A percentile compares a stretch with the other conserved stretches of the same genome.
Conservation (phyloP, 1,140 invertebrate genomes). For the Rhagoletis pomonella region DNA sequence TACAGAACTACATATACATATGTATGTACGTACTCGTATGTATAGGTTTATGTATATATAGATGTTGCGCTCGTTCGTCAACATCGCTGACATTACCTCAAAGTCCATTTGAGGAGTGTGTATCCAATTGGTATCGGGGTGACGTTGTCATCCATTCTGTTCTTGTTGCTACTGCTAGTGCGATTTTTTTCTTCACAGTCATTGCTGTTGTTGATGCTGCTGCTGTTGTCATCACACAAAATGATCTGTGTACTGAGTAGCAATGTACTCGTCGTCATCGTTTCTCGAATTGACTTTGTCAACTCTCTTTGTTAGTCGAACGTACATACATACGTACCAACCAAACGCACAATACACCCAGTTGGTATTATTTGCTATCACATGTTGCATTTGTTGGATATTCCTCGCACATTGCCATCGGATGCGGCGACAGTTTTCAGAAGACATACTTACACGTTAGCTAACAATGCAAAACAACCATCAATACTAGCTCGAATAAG, state of each 20-base stretch:
- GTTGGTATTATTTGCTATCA: constrained; percentile 19
- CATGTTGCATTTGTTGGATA: constrained; percentile 23
- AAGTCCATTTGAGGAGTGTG: constrained; percentile 6
- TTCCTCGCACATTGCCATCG: constrained; percentile 17
- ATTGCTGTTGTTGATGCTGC: background rate
- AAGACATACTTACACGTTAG: background rate
- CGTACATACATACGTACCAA: background rate
- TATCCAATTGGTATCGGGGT: background rate
- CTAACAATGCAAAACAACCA: background rate
- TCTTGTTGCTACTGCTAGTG: background rate
- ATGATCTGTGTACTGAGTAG: background rate
- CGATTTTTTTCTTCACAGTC: too few species aligned
- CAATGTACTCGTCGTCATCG: constrained; percentile 37
- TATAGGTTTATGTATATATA: background rate
- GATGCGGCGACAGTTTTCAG: constrained; percentile 12
- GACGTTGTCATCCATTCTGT: constrained; percentile 5
- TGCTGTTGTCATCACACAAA: constrained; percentile 1
- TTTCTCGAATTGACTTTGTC: constrained; percentile 38
- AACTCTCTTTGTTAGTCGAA: constrained; percentile 15
- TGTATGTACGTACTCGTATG: background rate
- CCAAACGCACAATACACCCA: background rate
- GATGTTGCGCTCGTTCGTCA: background rate
- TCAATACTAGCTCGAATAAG: constrained; percentile 3
- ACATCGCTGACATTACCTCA: background rate
- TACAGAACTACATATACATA: too few species aligned